phyloP scores from a whole-genome alignment of 2,888 invertebrate genomes.

The Oligia fasciuncula region DNA sequence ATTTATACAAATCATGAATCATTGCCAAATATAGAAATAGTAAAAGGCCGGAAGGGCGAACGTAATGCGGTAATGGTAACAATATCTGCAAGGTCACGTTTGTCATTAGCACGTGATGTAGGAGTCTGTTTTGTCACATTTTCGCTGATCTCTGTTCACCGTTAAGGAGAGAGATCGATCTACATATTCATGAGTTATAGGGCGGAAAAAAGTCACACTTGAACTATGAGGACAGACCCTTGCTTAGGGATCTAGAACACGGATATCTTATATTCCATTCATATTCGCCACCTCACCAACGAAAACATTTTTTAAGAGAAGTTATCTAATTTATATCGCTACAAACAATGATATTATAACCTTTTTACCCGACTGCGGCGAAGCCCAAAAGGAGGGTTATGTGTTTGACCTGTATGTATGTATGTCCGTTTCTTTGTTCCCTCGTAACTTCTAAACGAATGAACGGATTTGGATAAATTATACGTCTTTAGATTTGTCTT shows the following conservation, averaged over 20 bases:
- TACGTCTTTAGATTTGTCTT: no score
- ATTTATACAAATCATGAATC: conserved; percentile 30
- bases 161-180: conserved; percentile 33
- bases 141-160: conserved; percentile 34
- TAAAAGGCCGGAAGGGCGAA: conserved; percentile 48
- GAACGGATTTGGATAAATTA: no score
- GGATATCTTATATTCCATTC: conserved; percentile 24
- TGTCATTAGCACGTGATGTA: conserved; percentile 49
- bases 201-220: conserved; percentile 36
- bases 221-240: conserved; percentile 2
- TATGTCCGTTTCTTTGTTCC: no score
- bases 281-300: conserved; percentile 22
- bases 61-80: conserved; percentile 21
- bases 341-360: no score
- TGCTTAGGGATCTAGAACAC: conserved; percentile 35
- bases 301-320: conserved; percentile 14
- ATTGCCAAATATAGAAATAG: conserved; percentile 39
- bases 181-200: conserved; percentile 39
- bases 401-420: no score
- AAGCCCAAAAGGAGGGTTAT: no score
- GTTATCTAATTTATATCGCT: background rate
- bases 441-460: no score
- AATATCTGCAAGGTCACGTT: conserved; percentile 53
- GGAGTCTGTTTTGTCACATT: conserved; percentile 45
- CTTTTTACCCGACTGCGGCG: no score